These are phyloP conservation scores for Phoenicopterus ruber DNA, from an alignment of 2,113 vertebrate genomes.

Conservation along the genomic window DNA sequence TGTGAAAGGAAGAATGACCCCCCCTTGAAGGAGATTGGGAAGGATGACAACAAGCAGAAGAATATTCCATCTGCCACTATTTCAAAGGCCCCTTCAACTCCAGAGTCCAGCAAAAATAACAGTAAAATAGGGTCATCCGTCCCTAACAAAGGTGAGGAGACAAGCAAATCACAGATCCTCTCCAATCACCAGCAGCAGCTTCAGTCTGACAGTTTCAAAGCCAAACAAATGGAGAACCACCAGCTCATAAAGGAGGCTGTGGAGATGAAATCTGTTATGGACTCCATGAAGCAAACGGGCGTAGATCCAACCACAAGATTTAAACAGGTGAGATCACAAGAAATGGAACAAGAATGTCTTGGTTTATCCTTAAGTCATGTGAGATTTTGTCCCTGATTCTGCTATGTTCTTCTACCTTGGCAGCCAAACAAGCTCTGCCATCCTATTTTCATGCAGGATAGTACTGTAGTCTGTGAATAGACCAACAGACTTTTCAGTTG, in stretches of 20 bases:
- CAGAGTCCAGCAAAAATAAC: slow-evolving; percentile 85
- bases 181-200: slow-evolving; percentile 83
- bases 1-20: slow-evolving; percentile 77
- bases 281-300: slow-evolving; percentile 93
- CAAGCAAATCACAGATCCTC: slow-evolving; percentile 83
- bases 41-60: slow-evolving; percentile 87
- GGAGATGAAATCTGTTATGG: slow-evolving; percentile 94
- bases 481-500: background rate
- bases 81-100: slow-evolving; percentile 85
- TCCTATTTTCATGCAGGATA: background rate
- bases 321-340: slow-evolving; percentile 89
- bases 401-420: background rate
- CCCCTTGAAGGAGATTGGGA: slow-evolving; percentile 77
- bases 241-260: slow-evolving; percentile 92
- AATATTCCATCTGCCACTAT: slow-evolving; percentile 80
- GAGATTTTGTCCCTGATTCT: background rate
- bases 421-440: background rate
- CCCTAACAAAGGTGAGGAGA: slow-evolving; percentile 87
- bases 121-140: slow-evolving; percentile 79
- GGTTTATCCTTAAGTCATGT: background rate
- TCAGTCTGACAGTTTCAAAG: slow-evolving; percentile 81
- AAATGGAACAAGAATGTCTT: background rate
- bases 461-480: background rate
- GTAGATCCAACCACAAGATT: slow-evolving; percentile 95
- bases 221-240: slow-evolving; percentile 91